Evolutionary conservation across 2,113 vertebrate genomes (phyloP).

Genomic region (Pseudorasbora parva): DNA sequence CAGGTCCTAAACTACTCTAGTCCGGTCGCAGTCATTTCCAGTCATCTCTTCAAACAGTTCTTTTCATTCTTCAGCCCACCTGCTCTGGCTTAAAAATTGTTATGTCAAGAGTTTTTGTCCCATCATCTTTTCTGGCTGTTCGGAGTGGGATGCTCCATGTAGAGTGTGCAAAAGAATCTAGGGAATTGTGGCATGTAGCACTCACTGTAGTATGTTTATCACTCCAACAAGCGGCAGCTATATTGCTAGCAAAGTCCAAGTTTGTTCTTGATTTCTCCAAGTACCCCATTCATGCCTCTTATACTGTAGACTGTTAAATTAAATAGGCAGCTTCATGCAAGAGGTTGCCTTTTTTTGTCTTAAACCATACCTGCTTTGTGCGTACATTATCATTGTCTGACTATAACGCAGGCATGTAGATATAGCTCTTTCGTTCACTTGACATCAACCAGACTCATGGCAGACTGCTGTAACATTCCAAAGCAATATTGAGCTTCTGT

Average conservation of each 20-base stretch:
- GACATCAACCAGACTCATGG: constrained; percentile 54
- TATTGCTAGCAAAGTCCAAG: constrained; percentile 40
- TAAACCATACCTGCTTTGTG: constrained; percentile 54
- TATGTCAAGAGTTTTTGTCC: neutral
- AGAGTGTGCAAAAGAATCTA: neutral
- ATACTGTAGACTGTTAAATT: constrained; percentile 74
- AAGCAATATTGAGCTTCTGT: constrained; percentile 78
- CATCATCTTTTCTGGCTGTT: constrained; percentile 18
- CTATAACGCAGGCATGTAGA: constrained; percentile 58
- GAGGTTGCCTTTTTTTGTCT: constrained; percentile 62
- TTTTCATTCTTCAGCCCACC: neutral
- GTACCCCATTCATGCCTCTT: constrained; percentile 60
- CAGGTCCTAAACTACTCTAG: constrained; percentile 41
- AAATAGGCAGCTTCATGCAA: constrained; percentile 59
- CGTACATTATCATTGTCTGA: constrained; percentile 58
- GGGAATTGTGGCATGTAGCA: constrained; percentile 46
- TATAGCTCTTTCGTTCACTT: constrained; percentile 50
- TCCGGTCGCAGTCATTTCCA: neutral
- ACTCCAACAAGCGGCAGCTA: constrained; percentile 52
- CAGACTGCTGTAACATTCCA: constrained; percentile 80
- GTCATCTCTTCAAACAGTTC: neutral
- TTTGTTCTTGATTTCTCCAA: constrained; percentile 40
- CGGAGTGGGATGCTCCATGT: constrained; percentile 10
- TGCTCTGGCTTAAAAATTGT: constrained; percentile 2
- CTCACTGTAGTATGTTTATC: constrained; percentile 44